Evolutionary conservation across 2,888 invertebrate species (phyloP).

Genomic region (Miltochrista miniata): DNA sequence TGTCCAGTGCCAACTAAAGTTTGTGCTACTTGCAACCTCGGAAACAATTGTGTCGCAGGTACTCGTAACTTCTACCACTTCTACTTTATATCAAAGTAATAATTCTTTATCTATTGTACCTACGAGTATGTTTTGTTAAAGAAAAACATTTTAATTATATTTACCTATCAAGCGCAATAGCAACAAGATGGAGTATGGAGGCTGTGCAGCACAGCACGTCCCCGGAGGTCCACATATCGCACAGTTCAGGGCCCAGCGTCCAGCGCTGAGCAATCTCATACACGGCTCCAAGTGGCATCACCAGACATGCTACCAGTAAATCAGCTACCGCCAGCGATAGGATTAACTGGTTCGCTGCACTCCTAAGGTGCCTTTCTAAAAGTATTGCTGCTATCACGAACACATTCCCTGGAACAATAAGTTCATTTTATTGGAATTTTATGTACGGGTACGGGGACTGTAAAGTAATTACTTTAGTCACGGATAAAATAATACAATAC

Average conservation of each 20-base stretch:
- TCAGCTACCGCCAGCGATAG: constrained; percentile 96
- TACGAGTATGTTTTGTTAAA: no score
- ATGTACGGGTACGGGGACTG: no score
- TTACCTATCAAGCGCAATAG: constrained; percentile 92
- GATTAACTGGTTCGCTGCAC: constrained; percentile 95
- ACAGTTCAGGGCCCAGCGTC: constrained; percentile 93
- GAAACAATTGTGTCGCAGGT: no score
- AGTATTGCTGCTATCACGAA: constrained; percentile 97
- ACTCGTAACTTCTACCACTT: no score
- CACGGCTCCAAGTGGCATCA: constrained; percentile 90
- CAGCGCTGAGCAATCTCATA: constrained; percentile 92
- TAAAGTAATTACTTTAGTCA: no score
- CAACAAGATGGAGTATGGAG: constrained; percentile 91
- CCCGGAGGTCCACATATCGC: constrained; percentile 97
- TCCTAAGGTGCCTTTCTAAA: constrained; percentile 93
- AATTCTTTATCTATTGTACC: no score
- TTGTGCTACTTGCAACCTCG: no score
- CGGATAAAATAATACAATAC: no score
- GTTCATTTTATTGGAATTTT: not conserved
- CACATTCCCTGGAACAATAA: constrained; percentile 89
- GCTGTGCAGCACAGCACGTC: constrained; percentile 96
- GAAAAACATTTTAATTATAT: not conserved
- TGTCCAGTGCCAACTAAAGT: no score
- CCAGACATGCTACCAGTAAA: constrained; percentile 92
- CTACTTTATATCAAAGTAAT: not conserved